Evolutionary conservation across 2,797 vertebrate species (phyloP), one percentile per base, ranked within the genome.

Genomic region (Hyperoplus lanceolatus): DNA sequence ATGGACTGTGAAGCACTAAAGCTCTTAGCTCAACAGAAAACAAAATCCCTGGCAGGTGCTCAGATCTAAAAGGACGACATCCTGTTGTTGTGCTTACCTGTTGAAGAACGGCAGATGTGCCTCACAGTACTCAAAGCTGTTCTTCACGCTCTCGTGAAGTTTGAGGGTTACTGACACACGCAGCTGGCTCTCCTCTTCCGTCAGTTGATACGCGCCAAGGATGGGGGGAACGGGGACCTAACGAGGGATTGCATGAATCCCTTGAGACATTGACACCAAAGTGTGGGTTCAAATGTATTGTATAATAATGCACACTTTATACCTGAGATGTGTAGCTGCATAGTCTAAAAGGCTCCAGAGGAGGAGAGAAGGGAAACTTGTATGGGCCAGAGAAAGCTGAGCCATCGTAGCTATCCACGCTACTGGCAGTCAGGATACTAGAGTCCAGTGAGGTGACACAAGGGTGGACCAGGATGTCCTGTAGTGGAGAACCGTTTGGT

Each of bases 321-420:
- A 98, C 97, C 97, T 98, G 97, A 57, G 97, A 98, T 60, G 97
- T 98, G 84, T 98, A 99, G 88, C 96, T 97, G 83, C 97, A 99
- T 36, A 98, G 94, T 87, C 93, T 93, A 83, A 99, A 99, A 15
- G 94, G 94, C 79, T 99, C 97, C 61, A 96, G 88, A 42, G 97
- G 97, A 59, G 97, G 98, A 69, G 96, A 96, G 82, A 99, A 97
- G 50, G 97, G 97, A 90, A 99, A 97, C 90, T 97, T 98, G 83
- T 99, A 99, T 0, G 97, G 97, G 10, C 98, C 97, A 0, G 92
- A 97, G 90, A 97, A 98, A 8, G 97, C 93, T 8, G 97, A 97
- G 74, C 97, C 91, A 39, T 98, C 97, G 70, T 88, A 82, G 14
- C 90, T 87, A 66, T 97, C 96, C 0, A 95, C 93, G 11, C 98